Percentiles rank a stretch among this genome's conserved stretches.
Conservation (phyloP, 2,797 vertebrate species). For the Apogon hyalosoma region DNA sequence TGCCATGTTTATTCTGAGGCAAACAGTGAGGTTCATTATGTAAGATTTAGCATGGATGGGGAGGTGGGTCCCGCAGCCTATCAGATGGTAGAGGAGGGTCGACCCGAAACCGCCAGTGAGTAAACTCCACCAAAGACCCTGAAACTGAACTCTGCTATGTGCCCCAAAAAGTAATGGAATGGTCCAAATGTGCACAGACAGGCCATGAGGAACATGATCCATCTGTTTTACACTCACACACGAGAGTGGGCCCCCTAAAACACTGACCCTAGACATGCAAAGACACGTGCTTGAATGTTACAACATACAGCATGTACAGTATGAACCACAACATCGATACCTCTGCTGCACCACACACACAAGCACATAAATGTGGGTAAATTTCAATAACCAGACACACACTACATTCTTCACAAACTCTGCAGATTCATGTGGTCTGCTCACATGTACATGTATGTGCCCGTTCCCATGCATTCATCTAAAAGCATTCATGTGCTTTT, state of each 20-base stretch:
- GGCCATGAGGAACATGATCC: conserved; percentile 26
- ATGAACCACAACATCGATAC: neutral
- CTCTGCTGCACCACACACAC: neutral
- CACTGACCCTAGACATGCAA: conserved; percentile 15
- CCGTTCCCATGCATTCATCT: too few relatives aligned
- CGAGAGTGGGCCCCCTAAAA: conserved; percentile 2
- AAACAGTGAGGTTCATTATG: conserved; percentile 53
- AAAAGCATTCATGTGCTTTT: too few relatives aligned
- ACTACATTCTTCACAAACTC: conserved; percentile 4
- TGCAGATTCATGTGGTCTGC: neutral
- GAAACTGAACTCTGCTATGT: conserved; percentile 3
- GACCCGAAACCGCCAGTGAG: neutral
- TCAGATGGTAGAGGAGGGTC: conserved; percentile 17
- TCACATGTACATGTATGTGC: too few relatives aligned
- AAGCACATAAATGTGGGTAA: neutral
- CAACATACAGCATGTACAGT: neutral
- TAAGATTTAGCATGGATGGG: conserved; percentile 20
- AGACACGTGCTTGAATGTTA: neutral
- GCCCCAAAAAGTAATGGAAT: conserved; percentile 2
- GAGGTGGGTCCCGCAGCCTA: conserved; percentile 39
- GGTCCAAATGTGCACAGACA: conserved; percentile 24
- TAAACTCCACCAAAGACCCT: neutral
- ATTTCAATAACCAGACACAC: neutral
- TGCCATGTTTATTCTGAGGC: conserved; percentile 45
- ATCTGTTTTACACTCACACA: conserved; percentile 7